Percentiles rank a stretch among this genome's conserved stretches.
Conservation (phyloP, 2,797 vertebrate genomes). For the Poecile montanus region DNA sequence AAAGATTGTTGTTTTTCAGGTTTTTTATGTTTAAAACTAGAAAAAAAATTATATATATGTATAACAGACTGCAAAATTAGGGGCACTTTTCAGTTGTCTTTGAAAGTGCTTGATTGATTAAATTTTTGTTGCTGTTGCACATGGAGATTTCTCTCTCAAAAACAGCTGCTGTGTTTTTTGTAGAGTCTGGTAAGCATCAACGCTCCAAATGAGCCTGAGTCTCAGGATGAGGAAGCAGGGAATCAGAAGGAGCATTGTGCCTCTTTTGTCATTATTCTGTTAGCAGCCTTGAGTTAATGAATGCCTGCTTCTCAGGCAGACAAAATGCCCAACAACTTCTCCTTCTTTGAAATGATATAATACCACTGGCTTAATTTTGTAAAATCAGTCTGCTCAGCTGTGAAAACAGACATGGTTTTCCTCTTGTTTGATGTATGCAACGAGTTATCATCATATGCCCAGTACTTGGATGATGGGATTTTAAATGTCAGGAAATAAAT, state of each 20-base stretch:
- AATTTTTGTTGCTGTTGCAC: slow-evolving; percentile 50
- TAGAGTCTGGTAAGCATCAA: slow-evolving; percentile 50
- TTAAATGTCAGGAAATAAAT: slow-evolving; percentile 70
- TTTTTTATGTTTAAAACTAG: slow-evolving; percentile 7
- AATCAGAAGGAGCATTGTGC: slow-evolving; percentile 45
- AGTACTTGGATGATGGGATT: slow-evolving; percentile 45
- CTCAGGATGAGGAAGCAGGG: slow-evolving; percentile 52
- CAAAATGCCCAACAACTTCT: slow-evolving; percentile 25
- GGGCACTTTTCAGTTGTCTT: slow-evolving; percentile 12
- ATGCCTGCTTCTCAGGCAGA: slow-evolving; percentile 41
- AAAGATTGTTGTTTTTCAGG: background rate
- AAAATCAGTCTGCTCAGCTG: slow-evolving; percentile 63
- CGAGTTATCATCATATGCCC: slow-evolving; percentile 8
- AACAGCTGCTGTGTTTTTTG: slow-evolving; percentile 46
- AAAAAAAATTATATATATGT: background rate
- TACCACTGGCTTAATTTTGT: slow-evolving; percentile 42
- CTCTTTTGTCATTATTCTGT: slow-evolving; percentile 58
- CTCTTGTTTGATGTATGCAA: slow-evolving; percentile 38
- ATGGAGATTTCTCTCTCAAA: slow-evolving; percentile 48
- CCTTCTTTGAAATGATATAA: slow-evolving; percentile 46
- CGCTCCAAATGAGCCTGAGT: slow-evolving; percentile 34
- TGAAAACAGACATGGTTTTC: slow-evolving; percentile 46
- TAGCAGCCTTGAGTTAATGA: slow-evolving; percentile 40
- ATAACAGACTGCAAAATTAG: background rate
- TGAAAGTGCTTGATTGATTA: slow-evolving; percentile 58